These are phyloP conservation scores for Gryon sp. DNA, from an alignment of 1,140 invertebrate genomes.

Conservation along the genomic window DNA sequence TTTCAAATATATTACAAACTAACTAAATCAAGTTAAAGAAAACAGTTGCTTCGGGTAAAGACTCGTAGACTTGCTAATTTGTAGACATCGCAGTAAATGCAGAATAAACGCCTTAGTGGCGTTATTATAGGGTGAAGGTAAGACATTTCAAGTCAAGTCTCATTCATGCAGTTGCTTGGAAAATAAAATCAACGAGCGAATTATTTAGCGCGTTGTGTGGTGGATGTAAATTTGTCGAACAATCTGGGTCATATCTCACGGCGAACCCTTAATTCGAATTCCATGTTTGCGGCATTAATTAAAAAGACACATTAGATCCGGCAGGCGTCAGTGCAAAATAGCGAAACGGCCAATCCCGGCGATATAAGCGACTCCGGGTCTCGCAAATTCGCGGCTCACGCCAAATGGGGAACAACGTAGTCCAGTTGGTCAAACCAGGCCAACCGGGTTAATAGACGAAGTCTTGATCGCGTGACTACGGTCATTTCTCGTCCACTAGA, in stretches of 20 bases:
- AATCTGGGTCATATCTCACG: conserved; percentile 36
- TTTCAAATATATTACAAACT: too few relatives aligned
- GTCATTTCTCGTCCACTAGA: conserved; percentile 34
- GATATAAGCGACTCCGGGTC: neutral
- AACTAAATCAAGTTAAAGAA: too few relatives aligned
- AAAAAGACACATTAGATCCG: conserved; percentile 57
- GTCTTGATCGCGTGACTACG: conserved; percentile 52
- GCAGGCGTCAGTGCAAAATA: conserved; percentile 16
- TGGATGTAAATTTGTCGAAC: conserved; percentile 40
- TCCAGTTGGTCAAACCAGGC: conserved; percentile 39
- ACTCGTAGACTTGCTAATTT: neutral
- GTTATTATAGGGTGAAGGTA: neutral
- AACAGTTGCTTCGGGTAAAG: too few relatives aligned
- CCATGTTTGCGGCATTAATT: conserved; percentile 46
- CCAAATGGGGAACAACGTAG: neutral
- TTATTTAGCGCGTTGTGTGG: conserved; percentile 33
- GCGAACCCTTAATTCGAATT: conserved; percentile 37
- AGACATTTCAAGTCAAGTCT: neutral
- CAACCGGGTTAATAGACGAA: conserved; percentile 54
- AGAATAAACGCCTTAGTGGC: neutral
- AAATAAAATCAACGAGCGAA: conserved; percentile 25
- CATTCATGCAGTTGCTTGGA: too few relatives aligned
- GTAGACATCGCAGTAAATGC: neutral
- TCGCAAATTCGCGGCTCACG: conserved; percentile 44
- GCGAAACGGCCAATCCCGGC: neutral